phyloP scores from a whole-genome alignment of 1,140 invertebrate species.

The Hycleus phaleratus region DNA sequence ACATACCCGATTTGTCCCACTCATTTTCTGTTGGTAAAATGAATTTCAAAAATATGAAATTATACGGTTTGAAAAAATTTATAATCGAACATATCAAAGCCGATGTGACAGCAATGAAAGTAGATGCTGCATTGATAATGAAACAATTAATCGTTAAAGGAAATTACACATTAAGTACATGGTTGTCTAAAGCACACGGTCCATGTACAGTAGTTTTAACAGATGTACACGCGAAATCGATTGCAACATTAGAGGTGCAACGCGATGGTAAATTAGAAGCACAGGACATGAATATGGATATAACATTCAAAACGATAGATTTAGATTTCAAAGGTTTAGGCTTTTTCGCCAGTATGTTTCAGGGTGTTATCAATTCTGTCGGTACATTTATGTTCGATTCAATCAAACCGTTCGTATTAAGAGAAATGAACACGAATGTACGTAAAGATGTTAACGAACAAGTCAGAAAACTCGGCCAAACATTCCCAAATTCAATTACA shows the following conservation, averaged over 20 bases:
- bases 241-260: conserved; percentile 60
- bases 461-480: conserved; percentile 54
- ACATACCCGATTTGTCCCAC: conserved; percentile 68
- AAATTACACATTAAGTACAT: conserved; percentile 66
- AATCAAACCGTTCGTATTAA: conserved; percentile 74
- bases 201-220: conserved; percentile 67
- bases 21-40: conserved; percentile 61
- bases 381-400: conserved; percentile 76
- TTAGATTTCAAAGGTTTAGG: conserved; percentile 77
- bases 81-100: conserved; percentile 58
- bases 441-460: conserved; percentile 48
- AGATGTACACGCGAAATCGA: conserved; percentile 56
- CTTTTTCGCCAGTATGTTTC: conserved; percentile 63
- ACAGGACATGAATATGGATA: conserved; percentile 69
- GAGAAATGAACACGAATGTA: conserved; percentile 62
- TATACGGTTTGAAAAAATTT: conserved; percentile 71
- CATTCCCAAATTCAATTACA: conserved; percentile 77
- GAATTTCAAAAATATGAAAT: conserved; percentile 60
- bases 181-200: conserved; percentile 60
- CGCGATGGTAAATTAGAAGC: conserved; percentile 65
- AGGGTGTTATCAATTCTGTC: conserved; percentile 68
- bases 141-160: conserved; percentile 62
- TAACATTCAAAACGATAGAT: conserved; percentile 65
- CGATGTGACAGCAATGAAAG: conserved; percentile 60
- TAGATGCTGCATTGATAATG: conserved; percentile 57